Conservation (phyloP, 53 echinoderm and acorn worm species). For the Zoroaster sp. region DNA sequence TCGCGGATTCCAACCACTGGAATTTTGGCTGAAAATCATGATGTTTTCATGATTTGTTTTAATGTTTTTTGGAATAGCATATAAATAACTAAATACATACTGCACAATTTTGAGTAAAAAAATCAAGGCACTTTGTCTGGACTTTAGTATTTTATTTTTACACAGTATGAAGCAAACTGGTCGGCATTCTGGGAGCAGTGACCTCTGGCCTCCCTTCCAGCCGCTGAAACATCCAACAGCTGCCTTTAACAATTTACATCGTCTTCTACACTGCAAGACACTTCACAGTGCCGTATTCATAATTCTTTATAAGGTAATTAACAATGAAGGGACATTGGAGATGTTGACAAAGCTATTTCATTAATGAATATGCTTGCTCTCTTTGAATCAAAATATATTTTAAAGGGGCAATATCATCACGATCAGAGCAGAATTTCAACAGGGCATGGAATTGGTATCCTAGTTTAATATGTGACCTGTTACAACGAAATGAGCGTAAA, state of each 20-base stretch:
- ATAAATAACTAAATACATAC: background rate
- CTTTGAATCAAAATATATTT: background rate
- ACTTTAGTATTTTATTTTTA: background rate
- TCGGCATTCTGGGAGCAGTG: slow-evolving; percentile 59
- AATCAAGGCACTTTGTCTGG: background rate
- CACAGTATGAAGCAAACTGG: slow-evolving; percentile 82
- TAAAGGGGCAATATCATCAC: too few species aligned
- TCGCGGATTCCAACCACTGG: background rate
- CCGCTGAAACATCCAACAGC: slow-evolving; percentile 69
- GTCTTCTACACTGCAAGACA: slow-evolving; percentile 74
- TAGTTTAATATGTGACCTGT: too few species aligned
- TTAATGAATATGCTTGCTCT: background rate
- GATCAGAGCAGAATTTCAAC: background rate
- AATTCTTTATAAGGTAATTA: slow-evolving; percentile 85
- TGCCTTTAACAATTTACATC: slow-evolving; percentile 61
- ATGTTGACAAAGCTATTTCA: background rate
- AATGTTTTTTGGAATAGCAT: background rate
- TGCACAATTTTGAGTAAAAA: background rate
- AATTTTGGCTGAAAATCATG: background rate
- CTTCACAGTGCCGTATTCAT: slow-evolving; percentile 80
- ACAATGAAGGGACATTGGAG: too few species aligned
- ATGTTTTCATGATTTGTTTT: background rate
- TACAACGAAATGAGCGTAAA: too few species aligned
- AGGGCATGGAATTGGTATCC: background rate
- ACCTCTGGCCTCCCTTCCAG: slow-evolving; percentile 91